Evolutionary conservation across 2,797 vertebrate species (phyloP), one percentile per base, ranked within the genome.

Genomic region (Natrix natrix): DNA sequence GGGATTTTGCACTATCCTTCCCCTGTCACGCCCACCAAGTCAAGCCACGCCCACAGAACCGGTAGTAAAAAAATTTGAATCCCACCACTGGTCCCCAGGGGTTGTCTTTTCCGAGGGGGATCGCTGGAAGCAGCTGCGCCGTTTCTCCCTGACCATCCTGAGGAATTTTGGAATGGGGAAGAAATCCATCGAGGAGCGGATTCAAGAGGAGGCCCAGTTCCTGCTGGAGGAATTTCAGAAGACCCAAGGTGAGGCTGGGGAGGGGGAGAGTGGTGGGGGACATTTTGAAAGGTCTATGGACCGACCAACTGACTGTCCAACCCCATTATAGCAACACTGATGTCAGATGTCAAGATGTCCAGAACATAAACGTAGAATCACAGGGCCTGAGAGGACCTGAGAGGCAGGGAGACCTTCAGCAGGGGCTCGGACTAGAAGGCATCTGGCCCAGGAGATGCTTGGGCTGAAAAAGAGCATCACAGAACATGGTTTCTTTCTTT

Each of bases 141-240:
- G 92, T 1, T 96, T 97, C 95, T 74, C 96, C 92, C 95, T 97
- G 78, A 93, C 0, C 4, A 69, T 93, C 11, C 74, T 97, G 88
- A 63, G 94, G 78, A 96, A 94, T 83, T 97, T 97, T 88, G 96
- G 97, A 55, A 97, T 97, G 96, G 97, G 97, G 63, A 97, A 97
- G 52, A 96, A 94, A 48, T 94, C 69, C 83, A 95, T 94, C 55
- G 95, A 97, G 92, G 92, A 95, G 63, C 95, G 93, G 87, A 97
- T 97, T 74, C 94, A 95, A 32, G 96, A 96, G 59, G 97, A 97
- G 94, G 83, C 90, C 0, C 92, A 93, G 2, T 66, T 95, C 87
- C 93, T 97, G 93, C 74, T 97, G 90, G 95, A 97, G 93, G 95
- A 96, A 88, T 90, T 97, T 37, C 54, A 16, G 26, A 96, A 96